Evolutionary conservation across 2,113 vertebrate species (phyloP), one percentile per base, ranked within the genome.

Genomic region (Siniperca chuatsi): DNA sequence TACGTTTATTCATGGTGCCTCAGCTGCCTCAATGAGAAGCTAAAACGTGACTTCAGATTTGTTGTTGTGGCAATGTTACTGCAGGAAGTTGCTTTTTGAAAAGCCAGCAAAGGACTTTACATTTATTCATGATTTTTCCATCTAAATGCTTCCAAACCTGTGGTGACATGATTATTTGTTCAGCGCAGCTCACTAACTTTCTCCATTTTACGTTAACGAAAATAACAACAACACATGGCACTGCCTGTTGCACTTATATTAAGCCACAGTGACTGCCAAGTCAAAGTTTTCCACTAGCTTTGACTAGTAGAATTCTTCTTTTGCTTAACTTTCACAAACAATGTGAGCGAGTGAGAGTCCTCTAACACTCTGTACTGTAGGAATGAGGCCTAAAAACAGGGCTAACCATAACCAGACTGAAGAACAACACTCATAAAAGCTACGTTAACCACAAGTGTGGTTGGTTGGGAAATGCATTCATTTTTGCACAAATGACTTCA

Each of bases 351-450:
- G 64, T 48, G 6, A 25, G 20, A 23, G 54, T 80, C 35, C 29
- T 80, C 11, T 3, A 16, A 20, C 18, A 23, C 44, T 50, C 64
- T 57, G 5, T 50, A 15, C 44, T 76, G 55, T 0, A 65, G 74
- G 77, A 83, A 82, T 20, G 79, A 74, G 79, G 57, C 61, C 78
- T 85, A 5, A 77, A 85, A 82, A 72, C 37, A 67, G 58, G 75
- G 18, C 48, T 50, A 82, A 86, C 74, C 54, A 33, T 44, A 67
- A 42, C 40, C 79, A 73, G 65, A 82, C 46, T 68, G 44, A 54
- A 68, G 64, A 74, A 82, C 77, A 84, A 58, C 60, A 18, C 75
- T 86, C 79, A 70, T 76, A 89, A 91, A 89, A 84, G 69, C 66
- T 87, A 72, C n/a, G 13, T 69, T 76, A 75, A 89, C 90, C 84